These are phyloP conservation scores for Alaudala cheleensis DNA, from an alignment of 2,113 vertebrate species.

Conservation along the genomic window DNA sequence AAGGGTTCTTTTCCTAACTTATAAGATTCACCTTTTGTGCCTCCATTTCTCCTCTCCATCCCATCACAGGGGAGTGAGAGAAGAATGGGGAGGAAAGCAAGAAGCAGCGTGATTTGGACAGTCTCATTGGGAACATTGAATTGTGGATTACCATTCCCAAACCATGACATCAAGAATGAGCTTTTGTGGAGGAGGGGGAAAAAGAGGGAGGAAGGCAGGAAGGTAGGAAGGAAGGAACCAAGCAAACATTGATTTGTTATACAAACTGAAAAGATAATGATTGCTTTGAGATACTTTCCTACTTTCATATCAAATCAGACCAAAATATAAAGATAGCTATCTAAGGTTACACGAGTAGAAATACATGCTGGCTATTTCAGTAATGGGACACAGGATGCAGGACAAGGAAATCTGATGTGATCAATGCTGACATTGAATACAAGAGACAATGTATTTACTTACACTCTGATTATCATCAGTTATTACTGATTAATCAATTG, in stretches of 20 bases:
- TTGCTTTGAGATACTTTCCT: not conserved
- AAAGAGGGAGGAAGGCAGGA: not conserved
- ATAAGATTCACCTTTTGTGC: not conserved
- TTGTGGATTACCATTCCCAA: not conserved
- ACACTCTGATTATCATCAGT: not conserved
- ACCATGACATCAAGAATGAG: not conserved
- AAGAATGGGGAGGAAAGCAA: not conserved
- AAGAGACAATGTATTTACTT: not conserved
- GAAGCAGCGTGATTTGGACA: no score
- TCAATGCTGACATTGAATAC: slow-evolving; percentile 19
- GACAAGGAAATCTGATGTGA: not conserved
- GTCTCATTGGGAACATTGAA: not conserved
- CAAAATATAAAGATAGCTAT: not conserved
- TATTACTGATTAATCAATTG: slow-evolving; percentile 36
- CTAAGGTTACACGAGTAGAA: not conserved
- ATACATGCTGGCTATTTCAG: not conserved
- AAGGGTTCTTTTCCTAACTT: not conserved
- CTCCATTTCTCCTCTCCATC: not conserved
- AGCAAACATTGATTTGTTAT: not conserved
- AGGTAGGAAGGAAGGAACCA: not conserved
- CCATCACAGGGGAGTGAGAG: no score
- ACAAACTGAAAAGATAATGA: not conserved
- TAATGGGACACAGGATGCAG: not conserved
- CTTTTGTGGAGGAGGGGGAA: not conserved
- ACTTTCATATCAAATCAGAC: not conserved